Evolutionary conservation across 2,888 invertebrate genomes (phyloP), one percentile per base, ranked within the genome.

Genomic region (Crioceris asparagi): DNA sequence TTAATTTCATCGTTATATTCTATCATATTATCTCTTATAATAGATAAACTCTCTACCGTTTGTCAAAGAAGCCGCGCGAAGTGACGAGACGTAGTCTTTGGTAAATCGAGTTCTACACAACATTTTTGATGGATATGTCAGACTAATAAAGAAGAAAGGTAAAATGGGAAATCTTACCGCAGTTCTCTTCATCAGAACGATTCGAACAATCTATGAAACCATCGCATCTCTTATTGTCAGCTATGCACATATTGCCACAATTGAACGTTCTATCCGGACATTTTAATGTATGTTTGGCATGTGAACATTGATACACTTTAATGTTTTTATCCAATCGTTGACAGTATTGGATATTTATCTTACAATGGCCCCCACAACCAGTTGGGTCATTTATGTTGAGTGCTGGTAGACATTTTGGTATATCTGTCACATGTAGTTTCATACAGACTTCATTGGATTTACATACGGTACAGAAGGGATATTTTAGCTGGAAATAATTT

Each of bases 121-220:
- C n/a, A n/a, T n/a, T n/a, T n/a, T n/a, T n/a, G n/a, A n/a, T n/a
- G n/a, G n/a, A n/a, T n/a, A n/a, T n/a, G n/a, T n/a, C n/a, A n/a
- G n/a, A n/a, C n/a, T n/a, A n/a, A n/a, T n/a, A n/a, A n/a, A n/a
- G n/a, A n/a, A n/a, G n/a, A n/a, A n/a, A n/a, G n/a, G n/a, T n/a
- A n/a, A n/a, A n/a, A n/a, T n/a, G n/a, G n/a, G n/a, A n/a, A n/a
- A n/a, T 18, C 26, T 41, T 66, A 83, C 83, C 74, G 57, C 83
- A 84, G 56, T 78, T 69, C 54, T 70, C 68, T 66, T 84, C 83
- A 60, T 84, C 83, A 12, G 78, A 76, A 56, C 75, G 72, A 57
- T 83, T 80, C 49, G 77, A 78, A 61, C 84, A 84, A 56, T 84
- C 77, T 52, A 80, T 70, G 37, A 72, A 67, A 10, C 83, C 83